Conservation (phyloP, 2,888 invertebrate species). For the Dynastes grantii region DNA sequence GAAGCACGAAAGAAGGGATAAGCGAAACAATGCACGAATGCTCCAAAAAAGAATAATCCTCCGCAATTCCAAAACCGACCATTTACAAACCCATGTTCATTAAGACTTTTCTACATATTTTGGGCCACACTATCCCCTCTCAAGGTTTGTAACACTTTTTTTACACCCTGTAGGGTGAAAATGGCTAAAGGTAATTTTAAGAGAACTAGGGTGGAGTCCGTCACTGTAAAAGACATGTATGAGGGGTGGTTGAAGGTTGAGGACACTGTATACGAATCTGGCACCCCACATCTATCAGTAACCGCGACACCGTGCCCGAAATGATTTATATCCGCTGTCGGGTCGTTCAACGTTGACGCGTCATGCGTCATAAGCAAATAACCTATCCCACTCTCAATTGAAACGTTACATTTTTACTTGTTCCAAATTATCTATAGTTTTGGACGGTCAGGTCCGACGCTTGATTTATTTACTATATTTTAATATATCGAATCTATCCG, state of each 20-base stretch:
- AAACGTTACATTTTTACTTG: slow-evolving; percentile 61
- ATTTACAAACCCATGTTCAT: no score
- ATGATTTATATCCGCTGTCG: slow-evolving; percentile 66
- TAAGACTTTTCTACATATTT: no score
- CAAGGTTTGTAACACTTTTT: no score
- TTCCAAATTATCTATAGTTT: slow-evolving; percentile 58
- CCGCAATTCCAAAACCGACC: no score
- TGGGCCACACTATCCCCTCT: no score
- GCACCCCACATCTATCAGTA: slow-evolving; percentile 64
- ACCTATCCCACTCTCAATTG: slow-evolving; percentile 66
- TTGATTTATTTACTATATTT: slow-evolving; percentile 62
- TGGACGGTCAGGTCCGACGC: slow-evolving; percentile 44
- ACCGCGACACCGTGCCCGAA: slow-evolving; percentile 61
- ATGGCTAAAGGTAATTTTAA: no score
- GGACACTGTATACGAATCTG: slow-evolving; percentile 51
- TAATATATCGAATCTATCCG: slow-evolving; percentile 58
- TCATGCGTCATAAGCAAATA: slow-evolving; percentile 67
- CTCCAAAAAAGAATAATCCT: no score
- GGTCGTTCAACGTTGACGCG: slow-evolving; percentile 63
- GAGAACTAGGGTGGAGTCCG: slow-evolving; percentile 17
- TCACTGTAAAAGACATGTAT: slow-evolving; percentile 25
- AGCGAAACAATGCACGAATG: no score
- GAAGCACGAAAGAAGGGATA: no score
- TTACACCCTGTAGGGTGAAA: no score
- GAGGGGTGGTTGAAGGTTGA: slow-evolving; percentile 33